phyloP scores from a whole-genome alignment of 2,797 vertebrate genomes.

The Neopelma chrysocephalum region DNA sequence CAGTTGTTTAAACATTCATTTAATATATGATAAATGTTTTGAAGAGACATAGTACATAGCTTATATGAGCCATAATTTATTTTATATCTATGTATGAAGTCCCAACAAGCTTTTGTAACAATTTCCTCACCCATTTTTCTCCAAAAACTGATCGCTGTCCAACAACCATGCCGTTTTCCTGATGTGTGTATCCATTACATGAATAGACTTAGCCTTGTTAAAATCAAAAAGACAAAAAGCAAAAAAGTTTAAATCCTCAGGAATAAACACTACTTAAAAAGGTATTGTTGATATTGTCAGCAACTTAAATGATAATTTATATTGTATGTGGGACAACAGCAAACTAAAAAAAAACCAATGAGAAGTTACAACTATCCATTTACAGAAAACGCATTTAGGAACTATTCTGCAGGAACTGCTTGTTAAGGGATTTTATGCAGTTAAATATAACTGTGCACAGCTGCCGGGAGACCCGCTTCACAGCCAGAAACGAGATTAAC shows the following conservation, averaged over 20 bases:
- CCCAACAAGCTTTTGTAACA: background rate
- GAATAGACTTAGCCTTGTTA: background rate
- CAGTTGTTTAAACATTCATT: background rate
- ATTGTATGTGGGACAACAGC: background rate
- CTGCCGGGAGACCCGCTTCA: background rate
- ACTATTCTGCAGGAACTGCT: background rate
- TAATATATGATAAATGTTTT: background rate
- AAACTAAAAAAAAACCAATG: background rate
- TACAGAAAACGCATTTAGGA: background rate
- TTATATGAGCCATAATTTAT: background rate
- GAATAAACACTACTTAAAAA: background rate
- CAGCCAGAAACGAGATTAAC: background rate
- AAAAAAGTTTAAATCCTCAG: background rate
- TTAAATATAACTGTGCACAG: background rate
- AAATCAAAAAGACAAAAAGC: background rate
- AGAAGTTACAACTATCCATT: background rate
- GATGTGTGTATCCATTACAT: background rate
- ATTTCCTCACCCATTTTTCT: conserved; percentile 56
- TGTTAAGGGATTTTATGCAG: background rate
- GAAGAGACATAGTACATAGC: background rate
- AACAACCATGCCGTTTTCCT: background rate
- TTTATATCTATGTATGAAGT: background rate
- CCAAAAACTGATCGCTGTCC: conserved; percentile 24
- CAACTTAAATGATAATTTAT: background rate
- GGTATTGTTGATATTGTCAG: background rate